phyloP scores from a whole-genome alignment of 2,797 vertebrate genomes.

The Bradypus variegatus region DNA sequence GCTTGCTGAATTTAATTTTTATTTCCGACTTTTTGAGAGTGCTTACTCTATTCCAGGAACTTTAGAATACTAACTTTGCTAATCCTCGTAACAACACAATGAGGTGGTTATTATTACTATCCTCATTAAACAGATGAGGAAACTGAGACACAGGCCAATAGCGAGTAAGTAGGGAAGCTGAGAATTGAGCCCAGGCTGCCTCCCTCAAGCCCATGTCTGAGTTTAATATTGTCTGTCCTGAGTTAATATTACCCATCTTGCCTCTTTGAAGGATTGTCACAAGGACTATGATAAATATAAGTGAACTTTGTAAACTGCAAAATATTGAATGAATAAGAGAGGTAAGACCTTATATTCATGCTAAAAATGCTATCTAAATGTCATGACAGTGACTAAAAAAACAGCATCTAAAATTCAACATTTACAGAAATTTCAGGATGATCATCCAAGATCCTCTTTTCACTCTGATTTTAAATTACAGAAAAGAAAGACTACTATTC shows the following conservation, averaged over 20 bases:
- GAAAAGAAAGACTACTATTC: not conserved
- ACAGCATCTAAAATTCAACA: not conserved
- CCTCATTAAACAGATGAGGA: not conserved
- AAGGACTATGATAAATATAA: not conserved
- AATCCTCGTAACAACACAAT: not conserved
- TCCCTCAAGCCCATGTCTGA: not conserved
- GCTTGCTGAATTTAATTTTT: not conserved
- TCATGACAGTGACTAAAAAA: not conserved
- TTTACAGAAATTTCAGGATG: not conserved
- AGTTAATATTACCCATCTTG: not conserved
- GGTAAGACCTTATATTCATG: not conserved
- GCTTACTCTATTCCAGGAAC: not conserved
- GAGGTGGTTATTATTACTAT: not conserved
- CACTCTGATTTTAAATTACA: not conserved
- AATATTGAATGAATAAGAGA: not conserved
- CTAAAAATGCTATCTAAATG: not conserved
- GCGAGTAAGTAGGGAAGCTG: not conserved
- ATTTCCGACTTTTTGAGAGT: not conserved
- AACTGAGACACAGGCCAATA: not conserved
- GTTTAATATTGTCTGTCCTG: not conserved
- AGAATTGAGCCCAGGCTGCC: not conserved
- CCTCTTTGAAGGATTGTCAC: not conserved
- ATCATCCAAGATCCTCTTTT: not conserved
- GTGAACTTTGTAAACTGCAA: not conserved
- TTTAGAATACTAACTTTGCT: not conserved